Evolutionary conservation across 2,797 vertebrate species (phyloP), one percentile per base, ranked within the genome.

Genomic region (Pipistrellus pygmaeus): DNA sequence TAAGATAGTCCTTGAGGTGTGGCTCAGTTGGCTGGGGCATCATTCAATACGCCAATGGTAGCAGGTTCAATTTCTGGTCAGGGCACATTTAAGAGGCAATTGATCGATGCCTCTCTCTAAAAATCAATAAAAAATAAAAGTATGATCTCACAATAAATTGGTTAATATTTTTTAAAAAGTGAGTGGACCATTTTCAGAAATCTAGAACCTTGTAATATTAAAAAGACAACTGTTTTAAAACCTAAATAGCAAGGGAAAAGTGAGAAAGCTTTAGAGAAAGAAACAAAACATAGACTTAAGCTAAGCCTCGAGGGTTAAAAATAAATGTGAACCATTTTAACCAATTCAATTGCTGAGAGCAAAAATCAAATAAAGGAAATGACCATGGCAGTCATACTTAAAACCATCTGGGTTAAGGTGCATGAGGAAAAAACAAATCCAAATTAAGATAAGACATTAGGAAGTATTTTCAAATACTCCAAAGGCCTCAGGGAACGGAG

Each of bases 361-460:
- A 73, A 93, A 83, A 85, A 25, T 38, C 27, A 68, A 25, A 91
- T 68, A 81, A 21, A 46, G 35, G 23, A 85, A 85, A 71, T 88
- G 17, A 72, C 20, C 12, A 25, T 17, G 6, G 64, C 4, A 71
- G 6, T 60, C 25, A 77, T n/a, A 69, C 12, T 73, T 75, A 30
- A 92, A 94, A 75, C 12, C 32, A 82, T 2, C 46, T 15, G 14
- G 35, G 66, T 46, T 76, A 68, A 91, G 4, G 14, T 53, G 3
- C 23, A 85, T 55, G 6, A 48, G 8, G 9, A 48, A 35, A 20
- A 64, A 53, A 27, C 76, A 5, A 25, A 38, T 55, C 9, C 14
- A 48, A 75, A 71, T 80, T 77, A 72, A 44, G 2, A 77, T 72
- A 38, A 73, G 20, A 30, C 8, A 62, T 46, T 6, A 32, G 21